Evolutionary conservation across 2,888 invertebrate genomes (phyloP), one percentile per base, ranked within the genome.

Genomic region (Dinocampus coccinellae): DNA sequence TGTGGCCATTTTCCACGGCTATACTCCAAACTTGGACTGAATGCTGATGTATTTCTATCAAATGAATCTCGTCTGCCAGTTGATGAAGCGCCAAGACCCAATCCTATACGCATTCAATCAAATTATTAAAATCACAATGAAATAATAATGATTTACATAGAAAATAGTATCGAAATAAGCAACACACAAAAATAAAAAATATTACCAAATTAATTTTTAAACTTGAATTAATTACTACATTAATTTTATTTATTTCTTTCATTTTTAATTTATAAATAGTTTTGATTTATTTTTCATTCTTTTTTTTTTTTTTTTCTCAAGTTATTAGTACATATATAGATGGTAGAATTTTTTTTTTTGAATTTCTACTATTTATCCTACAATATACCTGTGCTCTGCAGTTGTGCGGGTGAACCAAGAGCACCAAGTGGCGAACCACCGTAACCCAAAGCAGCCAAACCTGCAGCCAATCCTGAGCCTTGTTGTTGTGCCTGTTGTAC

Each of bases 11-110:
- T 90, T 64, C 88, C 89, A 78, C 89, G 84, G 84, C 91, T 90
- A 87, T 93, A 93, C 83, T 93, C 93, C 83, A 93, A 89, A 75
- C 93, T 93, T 69, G 93, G 93, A 78, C 93, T 93, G 84, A 93
- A 93, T 77, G 93, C 93, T 72, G 93, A 93, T 80, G 93, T 93
- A 84, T 92, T 93, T 78, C 94, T 90, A 85, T 94, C 93, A 88
- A 94, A 93, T 29, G 94, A 94, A 87, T 95, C 95, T 76, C 94
- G 90, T 79, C 94, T 90, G 71, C 93, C 93, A 74, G 91, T 91
- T 80, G 92, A 90, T 70, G 92, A 91, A 77, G 88, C 89, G 76
- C 89, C 88, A 58, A 89, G 85, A 69, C 89, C 88, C 69, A 89
- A 84, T 82, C 88, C 89, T 88, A 83, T 34, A 62, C 69, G 63